Evolutionary conservation across 2,797 vertebrate genomes (phyloP).

Genomic region (Tragelaphus oryx): DNA sequence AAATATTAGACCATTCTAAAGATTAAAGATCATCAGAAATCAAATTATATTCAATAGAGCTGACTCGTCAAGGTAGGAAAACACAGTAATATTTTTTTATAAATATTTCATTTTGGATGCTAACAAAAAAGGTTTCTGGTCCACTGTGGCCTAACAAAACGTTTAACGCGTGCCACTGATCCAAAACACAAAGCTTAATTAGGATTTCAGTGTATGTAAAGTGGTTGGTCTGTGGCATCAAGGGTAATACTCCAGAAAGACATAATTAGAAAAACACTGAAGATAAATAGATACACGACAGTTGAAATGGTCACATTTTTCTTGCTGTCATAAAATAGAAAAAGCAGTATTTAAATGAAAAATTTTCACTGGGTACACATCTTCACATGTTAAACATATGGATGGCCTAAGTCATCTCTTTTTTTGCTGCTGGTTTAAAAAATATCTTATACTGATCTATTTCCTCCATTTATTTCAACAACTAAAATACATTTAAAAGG

Average conservation of each 20-base stretch:
- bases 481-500: background rate
- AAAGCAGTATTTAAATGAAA: slow-evolving; percentile 13
- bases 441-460: slow-evolving; percentile 22
- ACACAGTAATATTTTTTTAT: background rate
- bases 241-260: slow-evolving; percentile 18
- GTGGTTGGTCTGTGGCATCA: background rate
- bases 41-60: slow-evolving; percentile 23
- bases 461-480: background rate
- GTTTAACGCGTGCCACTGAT: background rate
- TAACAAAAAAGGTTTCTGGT: slow-evolving; percentile 5
- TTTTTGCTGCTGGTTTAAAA: background rate
- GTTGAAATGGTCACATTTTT: background rate
- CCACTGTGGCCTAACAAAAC: slow-evolving; percentile 23
- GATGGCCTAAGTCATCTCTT: background rate
- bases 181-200: background rate
- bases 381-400: slow-evolving; percentile 5
- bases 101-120: slow-evolving; percentile 37
- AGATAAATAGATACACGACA: slow-evolving; percentile 1
- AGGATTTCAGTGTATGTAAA: slow-evolving; percentile 1
- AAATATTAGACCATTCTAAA: background rate
- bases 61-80: slow-evolving; percentile 21
- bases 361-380: background rate
- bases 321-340: background rate
- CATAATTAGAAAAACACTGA: slow-evolving; percentile 1
- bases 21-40: background rate